A percentile compares a stretch with the other conserved stretches of the same genome.
Evolutionary conservation across 2,888 invertebrate species (phyloP).

Genomic region (Lycophotia porphyrea): DNA sequence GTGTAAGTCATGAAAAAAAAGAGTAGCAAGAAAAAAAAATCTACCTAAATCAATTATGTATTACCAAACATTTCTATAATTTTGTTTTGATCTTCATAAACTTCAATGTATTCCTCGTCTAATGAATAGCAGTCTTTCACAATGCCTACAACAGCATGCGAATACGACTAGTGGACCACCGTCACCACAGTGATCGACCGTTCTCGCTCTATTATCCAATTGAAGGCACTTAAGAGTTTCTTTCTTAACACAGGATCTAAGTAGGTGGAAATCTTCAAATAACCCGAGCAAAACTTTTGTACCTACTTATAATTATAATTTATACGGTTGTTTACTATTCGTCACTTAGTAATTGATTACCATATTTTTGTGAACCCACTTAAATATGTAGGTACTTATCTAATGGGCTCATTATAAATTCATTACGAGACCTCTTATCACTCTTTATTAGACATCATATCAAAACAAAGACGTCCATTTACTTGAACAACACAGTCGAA

Average conservation of each 20-base stretch:
- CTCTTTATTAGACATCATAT: constrained; percentile 59
- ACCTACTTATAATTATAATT: neutral
- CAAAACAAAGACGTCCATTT: constrained; percentile 80
- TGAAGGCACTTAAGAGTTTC: constrained; percentile 68
- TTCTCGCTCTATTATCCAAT: constrained; percentile 71
- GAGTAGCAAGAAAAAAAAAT: neutral
- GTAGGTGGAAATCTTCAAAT: neutral
- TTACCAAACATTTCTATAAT: neutral
- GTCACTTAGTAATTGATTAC: constrained; percentile 10
- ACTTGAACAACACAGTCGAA: constrained; percentile 75
- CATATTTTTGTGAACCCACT: constrained; percentile 34
- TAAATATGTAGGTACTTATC: constrained; percentile 44
- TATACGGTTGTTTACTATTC: constrained; percentile 1
- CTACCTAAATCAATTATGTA: neutral
- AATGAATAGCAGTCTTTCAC: constrained; percentile 44
- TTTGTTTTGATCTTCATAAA: neutral
- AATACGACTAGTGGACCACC: constrained; percentile 54
- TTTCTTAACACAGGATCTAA: constrained; percentile 22
- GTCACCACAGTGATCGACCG: constrained; percentile 27
- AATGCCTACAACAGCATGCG: constrained; percentile 41
- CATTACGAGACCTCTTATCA: constrained; percentile 65
- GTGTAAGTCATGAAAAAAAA: neutral
- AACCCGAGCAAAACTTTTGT: constrained; percentile 5
- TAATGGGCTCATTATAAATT: constrained; percentile 62
- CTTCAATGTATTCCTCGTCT: constrained; percentile 4